Base-by-base conservation (phyloP, 2,888 invertebrate species). In the Euspilapteryx auroguttella region DNA sequence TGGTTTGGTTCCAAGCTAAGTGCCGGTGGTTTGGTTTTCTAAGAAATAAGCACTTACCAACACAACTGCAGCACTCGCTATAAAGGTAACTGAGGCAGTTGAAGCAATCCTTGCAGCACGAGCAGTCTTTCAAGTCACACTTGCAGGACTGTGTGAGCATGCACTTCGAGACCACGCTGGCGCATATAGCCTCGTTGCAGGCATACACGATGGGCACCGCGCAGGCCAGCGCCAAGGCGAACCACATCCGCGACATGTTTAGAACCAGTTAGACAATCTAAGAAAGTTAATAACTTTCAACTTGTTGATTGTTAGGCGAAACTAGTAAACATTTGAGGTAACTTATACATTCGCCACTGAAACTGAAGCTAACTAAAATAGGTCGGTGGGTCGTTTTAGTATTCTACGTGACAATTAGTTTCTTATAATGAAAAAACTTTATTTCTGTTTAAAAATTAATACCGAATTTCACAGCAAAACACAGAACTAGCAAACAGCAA, bases 91-190 rank as follows among this genome's bases (percentile, higher is more conserved):
- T 89, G 32, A 97, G 80, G 52, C 97, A 97, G 49, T 84, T 87
- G 44, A 87, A 88, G 50, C 97, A 97, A 54, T 95, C 94, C 47
- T 89, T 89, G 69, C 94, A 96, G 55, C 95, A 96, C n/a, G 90
- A 87, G 54, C 94, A 94, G 55, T 90, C 91, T 49, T 85, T 87
- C 45, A 93, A 77, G 56, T 96, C 94, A 65, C 97, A 97, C 61
- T 94, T 94, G 73, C 97, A 97, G 28, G 94, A 91, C 57, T 94
- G 92, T 9, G 95, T 95, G 37, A 97, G 76, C 85, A 96, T 89
- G 62, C 97, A 97, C 68, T 96, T 96, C 50, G 94, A 94, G 27
- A 97, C 97, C 30, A 94, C 88, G 49, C 94, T 93, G 12, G 92
- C 96, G 71, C 97, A 97, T 31, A 95, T 87, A 14, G 93, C 90